Evolutionary conservation across 2,797 vertebrate genomes (phyloP).

Genomic region (Sebastes nivosus): DNA sequence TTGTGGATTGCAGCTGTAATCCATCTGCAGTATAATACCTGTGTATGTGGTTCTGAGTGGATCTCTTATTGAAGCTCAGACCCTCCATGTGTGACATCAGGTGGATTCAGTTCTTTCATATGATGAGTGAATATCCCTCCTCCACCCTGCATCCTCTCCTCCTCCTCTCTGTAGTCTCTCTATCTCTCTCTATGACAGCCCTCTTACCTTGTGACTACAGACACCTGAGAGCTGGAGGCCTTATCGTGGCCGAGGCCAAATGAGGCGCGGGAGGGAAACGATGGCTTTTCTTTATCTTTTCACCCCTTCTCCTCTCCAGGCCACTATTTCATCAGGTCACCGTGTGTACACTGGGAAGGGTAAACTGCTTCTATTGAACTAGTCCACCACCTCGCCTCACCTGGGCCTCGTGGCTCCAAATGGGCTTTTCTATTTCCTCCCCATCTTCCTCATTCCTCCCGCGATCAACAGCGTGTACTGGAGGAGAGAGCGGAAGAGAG

Average conservation of each 20-base stretch:
- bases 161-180: slow-evolving; percentile 82
- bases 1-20: neutral
- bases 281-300: slow-evolving; percentile 53
- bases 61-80: neutral
- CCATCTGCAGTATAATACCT: neutral
- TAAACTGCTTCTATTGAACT: slow-evolving; percentile 46
- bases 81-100: neutral
- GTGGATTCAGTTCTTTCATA: neutral
- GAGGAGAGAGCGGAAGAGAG: slow-evolving; percentile 53
- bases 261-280: slow-evolving; percentile 33
- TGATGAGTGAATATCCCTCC: neutral
- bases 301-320: slow-evolving; percentile 19
- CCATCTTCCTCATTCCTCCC: slow-evolving; percentile 11
- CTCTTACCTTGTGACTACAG: slow-evolving; percentile 82
- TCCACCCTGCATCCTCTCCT: neutral
- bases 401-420: slow-evolving; percentile 31
- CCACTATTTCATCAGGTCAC: slow-evolving; percentile 41
- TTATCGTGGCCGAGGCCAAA: slow-evolving; percentile 49
- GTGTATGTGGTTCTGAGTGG: neutral
- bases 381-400: slow-evolving; percentile 25
- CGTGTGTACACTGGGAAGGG: slow-evolving; percentile 35
- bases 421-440: slow-evolving; percentile 15
- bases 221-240: slow-evolving; percentile 37
- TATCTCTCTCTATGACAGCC: slow-evolving; percentile 87
- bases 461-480: slow-evolving; percentile 86